phyloP scores from a whole-genome alignment of 2,888 invertebrate genomes.

The Amiota communis region DNA sequence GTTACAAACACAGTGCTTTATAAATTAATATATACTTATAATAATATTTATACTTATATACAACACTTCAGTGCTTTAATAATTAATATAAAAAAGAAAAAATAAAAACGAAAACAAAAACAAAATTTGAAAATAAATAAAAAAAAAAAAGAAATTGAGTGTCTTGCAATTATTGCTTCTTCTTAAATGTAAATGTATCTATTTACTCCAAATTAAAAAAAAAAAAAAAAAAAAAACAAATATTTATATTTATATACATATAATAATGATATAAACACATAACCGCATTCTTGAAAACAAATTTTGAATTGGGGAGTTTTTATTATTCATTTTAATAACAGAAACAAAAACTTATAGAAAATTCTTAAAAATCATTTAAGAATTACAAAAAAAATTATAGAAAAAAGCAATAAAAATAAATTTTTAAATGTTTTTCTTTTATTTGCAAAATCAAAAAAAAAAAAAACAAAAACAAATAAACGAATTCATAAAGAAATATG shows the following conservation, averaged over 20 bases:
- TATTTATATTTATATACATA: background rate
- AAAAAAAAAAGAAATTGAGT: conserved; percentile 14
- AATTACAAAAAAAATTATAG: background rate
- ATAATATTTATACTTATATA: conserved; percentile 20
- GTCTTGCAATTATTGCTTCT: conserved; percentile 24
- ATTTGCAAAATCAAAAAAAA: no score
- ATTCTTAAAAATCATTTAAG: background rate
- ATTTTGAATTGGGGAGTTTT: background rate
- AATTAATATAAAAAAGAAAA: background rate
- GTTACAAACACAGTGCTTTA: conserved; percentile 47
- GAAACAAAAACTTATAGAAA: background rate
- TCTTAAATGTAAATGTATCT: background rate
- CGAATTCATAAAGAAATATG: no score
- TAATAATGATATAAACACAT: background rate
- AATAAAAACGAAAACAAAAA: conserved; percentile 1
- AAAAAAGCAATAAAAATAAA: background rate
- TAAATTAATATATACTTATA: conserved; percentile 36
- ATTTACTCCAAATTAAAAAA: background rate
- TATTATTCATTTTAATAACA: no score
- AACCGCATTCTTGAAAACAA: background rate
- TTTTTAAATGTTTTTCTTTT: no score
- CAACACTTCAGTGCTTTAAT: background rate
- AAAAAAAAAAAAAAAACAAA: background rate
- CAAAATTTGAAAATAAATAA: background rate
- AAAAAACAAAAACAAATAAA: no score